Conservation (phyloP, 2,888 invertebrate species). For the Drosophila phalerata region DNA sequence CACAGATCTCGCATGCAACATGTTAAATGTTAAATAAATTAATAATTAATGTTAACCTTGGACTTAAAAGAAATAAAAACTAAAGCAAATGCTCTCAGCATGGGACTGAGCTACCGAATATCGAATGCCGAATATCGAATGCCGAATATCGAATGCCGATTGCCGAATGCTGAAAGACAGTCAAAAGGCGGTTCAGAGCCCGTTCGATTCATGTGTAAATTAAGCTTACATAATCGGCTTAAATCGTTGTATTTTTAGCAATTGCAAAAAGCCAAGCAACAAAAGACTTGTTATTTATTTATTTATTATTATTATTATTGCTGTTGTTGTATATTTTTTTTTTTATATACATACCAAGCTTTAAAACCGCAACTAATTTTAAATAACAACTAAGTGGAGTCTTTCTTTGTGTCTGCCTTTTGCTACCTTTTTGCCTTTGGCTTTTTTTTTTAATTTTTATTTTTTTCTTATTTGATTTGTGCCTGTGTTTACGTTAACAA, state of each 20-base stretch:
- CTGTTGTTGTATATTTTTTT: conserved; percentile 10
- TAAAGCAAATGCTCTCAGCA: conserved; percentile 49
- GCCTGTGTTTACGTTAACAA: conserved; percentile 42
- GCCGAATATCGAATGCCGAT: conserved; percentile 7
- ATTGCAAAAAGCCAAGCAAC: conserved; percentile 67
- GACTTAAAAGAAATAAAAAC: conserved; percentile 74
- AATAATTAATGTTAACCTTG: conserved; percentile 78
- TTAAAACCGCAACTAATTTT: conserved; percentile 70
- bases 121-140: neutral
- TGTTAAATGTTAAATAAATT: conserved; percentile 67
- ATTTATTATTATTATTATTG: conserved; percentile 38
- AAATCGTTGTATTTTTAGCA: conserved; percentile 72
- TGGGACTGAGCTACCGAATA: conserved; percentile 10
- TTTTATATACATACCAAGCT: conserved; percentile 31
- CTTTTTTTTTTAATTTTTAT: conserved; percentile 1
- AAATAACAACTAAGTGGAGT: conserved; percentile 58
- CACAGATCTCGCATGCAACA: conserved; percentile 48
- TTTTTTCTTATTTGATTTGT: conserved; percentile 1
- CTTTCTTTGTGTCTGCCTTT: conserved; percentile 31
- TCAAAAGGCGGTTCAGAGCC: conserved; percentile 47
- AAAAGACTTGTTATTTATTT: conserved; percentile 47
- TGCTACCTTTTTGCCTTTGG: conserved; percentile 17
- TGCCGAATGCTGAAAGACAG: conserved; percentile 39
- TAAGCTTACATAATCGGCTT: conserved; percentile 78
- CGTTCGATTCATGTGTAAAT: conserved; percentile 77